These are phyloP conservation scores for Microplitis manilae DNA, from an alignment of 2,888 invertebrate genomes.

Conservation along the genomic window DNA sequence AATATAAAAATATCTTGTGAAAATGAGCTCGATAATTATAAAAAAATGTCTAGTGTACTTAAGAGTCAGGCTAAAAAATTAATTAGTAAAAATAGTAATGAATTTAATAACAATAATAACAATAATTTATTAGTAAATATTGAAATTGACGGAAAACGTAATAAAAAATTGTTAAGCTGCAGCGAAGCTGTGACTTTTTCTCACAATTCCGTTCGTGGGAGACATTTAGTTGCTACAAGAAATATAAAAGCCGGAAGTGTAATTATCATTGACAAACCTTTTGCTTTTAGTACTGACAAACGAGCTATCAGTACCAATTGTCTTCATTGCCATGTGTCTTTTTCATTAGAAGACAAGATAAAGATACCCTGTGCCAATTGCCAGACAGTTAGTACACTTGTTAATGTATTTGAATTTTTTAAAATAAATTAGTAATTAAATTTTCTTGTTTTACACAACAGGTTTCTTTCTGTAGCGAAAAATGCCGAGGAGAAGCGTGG, in stretches of 20 bases:
- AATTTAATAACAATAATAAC: neutral
- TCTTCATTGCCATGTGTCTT: slow-evolving; percentile 62
- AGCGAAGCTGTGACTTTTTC: slow-evolving; percentile 60
- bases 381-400: slow-evolving; percentile 58
- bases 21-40: slow-evolving; percentile 45
- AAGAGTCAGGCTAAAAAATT: slow-evolving; percentile 45
- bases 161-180: slow-evolving; percentile 57
- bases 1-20: slow-evolving; percentile 9
- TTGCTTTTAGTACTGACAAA: slow-evolving; percentile 62
- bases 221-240: slow-evolving; percentile 69
- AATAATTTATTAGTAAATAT: slow-evolving; percentile 36
- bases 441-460: slow-evolving; percentile 45
- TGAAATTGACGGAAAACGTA: slow-evolving; percentile 55
- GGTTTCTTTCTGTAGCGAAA: slow-evolving; percentile 69
- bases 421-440: slow-evolving; percentile 25
- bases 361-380: slow-evolving; percentile 63
- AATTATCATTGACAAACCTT: slow-evolving; percentile 65
- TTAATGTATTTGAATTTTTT: neutral
- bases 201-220: slow-evolving; percentile 61
- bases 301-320: slow-evolving; percentile 62
- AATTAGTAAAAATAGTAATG: slow-evolving; percentile 52
- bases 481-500: slow-evolving; percentile 66
- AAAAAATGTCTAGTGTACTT: slow-evolving; percentile 55
- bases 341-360: slow-evolving; percentile 53
- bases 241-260: slow-evolving; percentile 69